phyloP scores from a whole-genome alignment of 2,888 invertebrate species.

The Psylliodes chrysocephalus region DNA sequence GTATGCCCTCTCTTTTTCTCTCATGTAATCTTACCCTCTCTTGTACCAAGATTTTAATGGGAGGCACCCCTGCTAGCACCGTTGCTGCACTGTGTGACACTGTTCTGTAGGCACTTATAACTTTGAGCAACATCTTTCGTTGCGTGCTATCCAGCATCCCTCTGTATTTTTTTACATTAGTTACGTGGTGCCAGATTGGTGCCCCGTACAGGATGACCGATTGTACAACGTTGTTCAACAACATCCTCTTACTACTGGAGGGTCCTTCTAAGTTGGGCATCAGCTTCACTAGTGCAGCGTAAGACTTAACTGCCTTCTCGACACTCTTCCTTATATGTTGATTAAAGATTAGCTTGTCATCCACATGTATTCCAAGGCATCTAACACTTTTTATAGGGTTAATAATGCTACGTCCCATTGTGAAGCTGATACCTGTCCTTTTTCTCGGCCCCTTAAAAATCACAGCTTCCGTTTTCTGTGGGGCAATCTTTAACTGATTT shows the following conservation, averaged over 20 bases:
- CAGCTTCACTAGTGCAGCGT: not conserved
- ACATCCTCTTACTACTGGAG: not conserved
- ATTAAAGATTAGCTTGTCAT: conserved; percentile 14
- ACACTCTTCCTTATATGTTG: conserved; percentile 12
- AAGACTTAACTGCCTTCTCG: not conserved
- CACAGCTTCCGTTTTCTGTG: conserved; percentile 33
- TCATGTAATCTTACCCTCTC: not conserved
- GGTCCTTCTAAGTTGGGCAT: not conserved
- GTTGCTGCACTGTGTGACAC: not conserved
- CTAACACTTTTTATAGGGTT: conserved; percentile 17
- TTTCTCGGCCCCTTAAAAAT: conserved; percentile 22
- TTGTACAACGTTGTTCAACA: not conserved
- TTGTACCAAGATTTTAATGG: not conserved
- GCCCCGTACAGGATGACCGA: not conserved
- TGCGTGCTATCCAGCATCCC: not conserved
- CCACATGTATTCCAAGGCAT: conserved; percentile 31
- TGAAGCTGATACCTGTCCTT: conserved; percentile 11
- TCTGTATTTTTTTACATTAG: not conserved
- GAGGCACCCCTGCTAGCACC: not conserved
- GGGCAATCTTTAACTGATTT: conserved; percentile 1
- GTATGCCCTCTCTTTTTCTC: too few species aligned
- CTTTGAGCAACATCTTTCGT: not conserved
- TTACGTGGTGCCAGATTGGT: not conserved
- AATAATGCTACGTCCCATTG: not conserved
- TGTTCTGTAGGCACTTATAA: not conserved